Base-by-base conservation (phyloP, 2,888 invertebrate genomes). In the Leptopilina myrica region DNA sequence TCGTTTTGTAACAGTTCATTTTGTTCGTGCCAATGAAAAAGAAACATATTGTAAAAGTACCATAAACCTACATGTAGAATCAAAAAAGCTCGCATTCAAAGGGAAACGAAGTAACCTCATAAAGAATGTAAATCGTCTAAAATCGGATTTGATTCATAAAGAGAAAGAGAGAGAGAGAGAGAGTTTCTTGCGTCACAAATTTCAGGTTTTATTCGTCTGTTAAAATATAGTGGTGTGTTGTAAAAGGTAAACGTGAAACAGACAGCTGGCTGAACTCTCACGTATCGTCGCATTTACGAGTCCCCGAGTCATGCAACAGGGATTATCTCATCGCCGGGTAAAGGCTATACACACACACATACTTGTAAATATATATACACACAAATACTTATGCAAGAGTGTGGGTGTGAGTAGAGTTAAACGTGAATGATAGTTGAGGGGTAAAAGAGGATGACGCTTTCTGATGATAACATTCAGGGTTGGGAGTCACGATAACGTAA, bases 241-340 rank as follows among this genome's bases (percentile, higher is more conserved):
- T 59, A 33, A 40, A 73, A 40, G 5, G 33, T 40, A 56, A 40
- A n/a, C 53, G 33, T 73, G 33, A 14, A 26, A 76, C 53, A 26
- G 64, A 64, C 76, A 76, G 64, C 64, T 65, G 64, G 46, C 53
- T 64, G 64, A 76, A 20, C 76, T 76, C 65, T 11, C 49, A 76
- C 53, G 65, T 64, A 76, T 77, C 73, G 73, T 64, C 64, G 69
- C 73, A 53, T 81, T 77, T 77, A 77, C 65, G 66, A 15, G 64
- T 59, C 76, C 64, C 64, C 20, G 76, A 84, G 83, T 83, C 87
- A 81, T 85, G 85, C 84, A 78, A 84, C 69, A 75, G 80, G 84
- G 86, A 86, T 87, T 86, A 87, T 84, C 83, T 59, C 67, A 62
- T 40, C 64, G 33, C 40, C 62, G 65, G 64, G 80, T 76, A 56